These are phyloP conservation scores for Heliconius ismenius DNA, from an alignment of 2,888 invertebrate species.

Conservation along the genomic window DNA sequence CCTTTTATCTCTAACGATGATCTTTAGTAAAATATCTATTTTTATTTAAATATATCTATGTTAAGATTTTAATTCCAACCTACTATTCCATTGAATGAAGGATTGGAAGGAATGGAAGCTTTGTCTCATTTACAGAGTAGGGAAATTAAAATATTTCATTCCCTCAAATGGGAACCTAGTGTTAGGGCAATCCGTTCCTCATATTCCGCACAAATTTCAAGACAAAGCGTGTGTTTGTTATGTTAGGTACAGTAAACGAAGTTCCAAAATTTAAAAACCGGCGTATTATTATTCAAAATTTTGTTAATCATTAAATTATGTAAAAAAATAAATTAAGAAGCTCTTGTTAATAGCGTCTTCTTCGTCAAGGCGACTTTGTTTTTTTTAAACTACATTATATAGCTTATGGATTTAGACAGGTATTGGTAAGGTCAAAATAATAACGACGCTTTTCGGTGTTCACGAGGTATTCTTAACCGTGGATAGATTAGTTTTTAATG, in stretches of 20 bases:
- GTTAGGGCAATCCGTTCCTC: neutral
- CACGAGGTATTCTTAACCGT: constrained; percentile 29
- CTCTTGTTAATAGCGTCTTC: constrained; percentile 6
- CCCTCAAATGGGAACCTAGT: neutral
- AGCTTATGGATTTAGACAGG: constrained; percentile 16
- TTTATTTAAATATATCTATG: too few species aligned
- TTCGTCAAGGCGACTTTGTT: constrained; percentile 27
- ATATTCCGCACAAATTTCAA: neutral
- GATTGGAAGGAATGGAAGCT: too few species aligned
- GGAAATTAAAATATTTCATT: too few species aligned
- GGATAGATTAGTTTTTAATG: constrained; percentile 33
- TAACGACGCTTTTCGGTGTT: constrained; percentile 19
- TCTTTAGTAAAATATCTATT: neutral
- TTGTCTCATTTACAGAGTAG: too few species aligned
- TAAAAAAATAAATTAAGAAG: constrained; percentile 20
- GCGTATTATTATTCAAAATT: neutral
- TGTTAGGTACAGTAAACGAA: neutral
- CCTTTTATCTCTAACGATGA: constrained; percentile 4
- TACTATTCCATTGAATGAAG: too few species aligned
- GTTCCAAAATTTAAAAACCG: neutral
- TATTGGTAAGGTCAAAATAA: constrained; percentile 33
- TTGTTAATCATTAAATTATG: constrained; percentile 3
- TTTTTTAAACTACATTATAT: constrained; percentile 22
- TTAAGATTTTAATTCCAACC: too few species aligned
- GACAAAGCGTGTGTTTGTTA: neutral